phyloP scores from a whole-genome alignment of 1,140 invertebrate genomes.

The Pseudomyrmex dendroicus region DNA sequence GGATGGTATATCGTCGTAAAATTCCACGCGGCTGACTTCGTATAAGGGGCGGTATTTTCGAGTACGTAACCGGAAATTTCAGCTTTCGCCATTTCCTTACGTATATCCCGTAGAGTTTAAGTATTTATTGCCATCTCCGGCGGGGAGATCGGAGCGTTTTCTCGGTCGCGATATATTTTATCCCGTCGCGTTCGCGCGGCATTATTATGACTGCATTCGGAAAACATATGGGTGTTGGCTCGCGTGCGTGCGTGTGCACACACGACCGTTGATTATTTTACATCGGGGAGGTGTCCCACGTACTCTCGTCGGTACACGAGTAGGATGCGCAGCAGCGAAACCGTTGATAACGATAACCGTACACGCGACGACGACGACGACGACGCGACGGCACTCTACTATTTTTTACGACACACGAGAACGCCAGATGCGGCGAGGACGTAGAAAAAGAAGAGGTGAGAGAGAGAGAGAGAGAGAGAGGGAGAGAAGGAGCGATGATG shows the following conservation, averaged over 20 bases:
- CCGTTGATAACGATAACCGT: constrained; percentile 62
- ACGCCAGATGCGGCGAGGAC: constrained; percentile 36
- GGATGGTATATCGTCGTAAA: constrained; percentile 22
- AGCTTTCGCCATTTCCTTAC: constrained; percentile 20
- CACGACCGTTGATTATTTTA: constrained; percentile 35
- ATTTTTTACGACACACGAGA: constrained; percentile 52
- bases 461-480: constrained; percentile 32
- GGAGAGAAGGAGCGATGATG: constrained; percentile 21
- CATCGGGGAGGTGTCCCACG: background rate
- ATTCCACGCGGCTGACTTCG: constrained; percentile 23
- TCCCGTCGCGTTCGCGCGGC: background rate
- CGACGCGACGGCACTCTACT: constrained; percentile 22
- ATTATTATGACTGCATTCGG: constrained; percentile 15
- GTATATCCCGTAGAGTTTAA: constrained; percentile 29
- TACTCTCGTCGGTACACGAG: background rate
- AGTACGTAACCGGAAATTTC: constrained; percentile 22
- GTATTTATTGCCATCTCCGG: constrained; percentile 52
- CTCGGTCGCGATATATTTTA: constrained; percentile 30
- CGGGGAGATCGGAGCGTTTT: constrained; percentile 23
- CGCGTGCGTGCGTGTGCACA: background rate
- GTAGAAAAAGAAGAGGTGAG: constrained; percentile 49
- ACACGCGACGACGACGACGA: constrained; percentile 62
- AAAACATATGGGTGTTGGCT: constrained; percentile 14
- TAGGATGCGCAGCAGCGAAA: constrained; percentile 29
- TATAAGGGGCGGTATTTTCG: background rate